Conservation (phyloP, 2,888 invertebrate species). For the Platycheirus rosarum region DNA sequence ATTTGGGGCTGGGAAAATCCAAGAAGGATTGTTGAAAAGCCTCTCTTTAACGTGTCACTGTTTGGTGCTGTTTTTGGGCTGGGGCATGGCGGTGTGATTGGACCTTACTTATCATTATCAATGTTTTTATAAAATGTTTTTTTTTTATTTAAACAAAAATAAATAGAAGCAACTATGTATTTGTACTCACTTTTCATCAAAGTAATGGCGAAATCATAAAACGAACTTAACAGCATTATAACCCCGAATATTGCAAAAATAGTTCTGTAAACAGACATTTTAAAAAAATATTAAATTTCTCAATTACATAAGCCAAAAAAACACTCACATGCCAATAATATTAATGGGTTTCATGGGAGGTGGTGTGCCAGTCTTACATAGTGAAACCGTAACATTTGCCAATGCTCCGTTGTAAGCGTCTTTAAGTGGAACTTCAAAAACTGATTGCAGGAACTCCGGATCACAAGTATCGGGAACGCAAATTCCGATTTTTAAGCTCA, state of each 20-base stretch:
- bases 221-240: constrained; percentile 31
- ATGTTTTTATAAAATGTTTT: too few species aligned
- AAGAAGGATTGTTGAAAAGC: too few species aligned
- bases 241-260: constrained; percentile 21
- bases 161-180: too few species aligned
- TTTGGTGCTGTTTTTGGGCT: too few species aligned
- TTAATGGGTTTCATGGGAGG: constrained; percentile 9
- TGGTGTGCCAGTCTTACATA: constrained; percentile 18
- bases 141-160: too few species aligned
- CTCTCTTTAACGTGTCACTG: too few species aligned
- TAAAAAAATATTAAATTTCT: background rate
- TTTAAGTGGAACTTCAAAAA: constrained; percentile 1
- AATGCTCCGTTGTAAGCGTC: constrained; percentile 18
- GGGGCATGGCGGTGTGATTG: too few species aligned
- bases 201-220: constrained; percentile 31
- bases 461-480: constrained; percentile 45
- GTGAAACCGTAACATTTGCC: constrained; percentile 1
- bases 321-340: constrained; percentile 47
- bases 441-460: background rate
- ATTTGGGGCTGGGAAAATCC: too few species aligned
- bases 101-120: too few species aligned
- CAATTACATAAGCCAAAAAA: too few species aligned
- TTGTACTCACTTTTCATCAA: constrained; percentile 34
- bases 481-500: constrained; percentile 29
- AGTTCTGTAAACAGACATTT: constrained; percentile 11